Base-by-base conservation (phyloP, 2,888 invertebrate genomes). In the Phengaris arion region DNA sequence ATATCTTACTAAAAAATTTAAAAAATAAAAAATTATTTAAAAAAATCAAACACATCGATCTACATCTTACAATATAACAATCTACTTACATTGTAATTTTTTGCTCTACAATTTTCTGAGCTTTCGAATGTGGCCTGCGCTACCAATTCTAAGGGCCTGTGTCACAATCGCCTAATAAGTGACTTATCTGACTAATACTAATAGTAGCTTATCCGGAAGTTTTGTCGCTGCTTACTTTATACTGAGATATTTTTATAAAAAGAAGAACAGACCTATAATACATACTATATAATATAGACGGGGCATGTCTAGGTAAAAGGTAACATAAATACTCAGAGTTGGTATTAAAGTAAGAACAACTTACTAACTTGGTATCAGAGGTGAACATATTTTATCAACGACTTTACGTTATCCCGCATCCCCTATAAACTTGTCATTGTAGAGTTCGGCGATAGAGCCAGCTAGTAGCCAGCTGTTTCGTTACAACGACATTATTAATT, bases 401-500 rank as follows among this genome's bases (percentile, higher is more conserved):
- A 52, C 54, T 22, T 15, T 54, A 72, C 81, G 82, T 82, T 83
- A 79, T 77, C 83, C 83, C 83, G 83, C 81, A 84, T 81, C 80
- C 80, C 80, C 81, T 80, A 81, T 81, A 70, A 68, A 75, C 73
- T 57, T 55, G 35, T 48, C 22, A 70, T 48, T 48, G 3, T 68
- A 64, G 52, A 57, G 64, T 45, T 35, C 64, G 35, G 64, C 12
- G 64, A 6, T 64, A 52, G 7, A 35, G 12, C 35, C 35, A 13
- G 15, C 35, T 35, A 9, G 6, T 64, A 13, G 15, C 35, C 2
- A 9, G 6, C 45, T 13, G 35, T 64, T 64, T 64, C 35, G 35
- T 35, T 35, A 15, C 15, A 48, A 48, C 48, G 48, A 48, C 48
- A 48, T 48, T 48, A 48, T 64, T 22, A 22, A 22, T 64, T 45